Conservation (phyloP, 1,140 invertebrate genomes). For the Luehdorfia chinensis region DNA sequence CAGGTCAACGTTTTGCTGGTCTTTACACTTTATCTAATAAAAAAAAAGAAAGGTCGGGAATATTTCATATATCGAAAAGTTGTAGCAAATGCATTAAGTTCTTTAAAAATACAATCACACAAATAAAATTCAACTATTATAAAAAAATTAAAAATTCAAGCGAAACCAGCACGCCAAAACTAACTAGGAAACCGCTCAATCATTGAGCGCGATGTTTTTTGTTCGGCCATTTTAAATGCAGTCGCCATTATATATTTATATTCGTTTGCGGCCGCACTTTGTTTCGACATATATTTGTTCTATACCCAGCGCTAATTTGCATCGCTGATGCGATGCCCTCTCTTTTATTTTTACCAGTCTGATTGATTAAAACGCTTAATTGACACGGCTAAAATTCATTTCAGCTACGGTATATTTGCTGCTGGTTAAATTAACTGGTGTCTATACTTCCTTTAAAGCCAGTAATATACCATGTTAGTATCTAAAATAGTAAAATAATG, state of each 20-base stretch:
- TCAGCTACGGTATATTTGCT: too few relatives aligned
- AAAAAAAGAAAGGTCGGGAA: too few relatives aligned
- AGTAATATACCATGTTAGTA: too few relatives aligned
- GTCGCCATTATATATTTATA: constrained; percentile 34
- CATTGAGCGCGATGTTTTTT: constrained; percentile 28
- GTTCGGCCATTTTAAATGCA: constrained; percentile 35
- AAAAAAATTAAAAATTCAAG: not conserved
- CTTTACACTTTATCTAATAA: too few relatives aligned
- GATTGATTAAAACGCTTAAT: constrained; percentile 31
- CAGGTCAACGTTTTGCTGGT: too few relatives aligned
- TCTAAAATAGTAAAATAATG: too few relatives aligned
- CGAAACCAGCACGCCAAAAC: constrained; percentile 9
- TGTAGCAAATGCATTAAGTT: too few relatives aligned
- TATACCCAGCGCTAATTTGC: constrained; percentile 30
- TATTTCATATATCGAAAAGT: too few relatives aligned
- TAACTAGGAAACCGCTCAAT: constrained; percentile 22
- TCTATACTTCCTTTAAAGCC: too few relatives aligned
- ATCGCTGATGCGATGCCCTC: constrained; percentile 21
- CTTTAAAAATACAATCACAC: too few relatives aligned
- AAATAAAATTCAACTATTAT: not conserved
- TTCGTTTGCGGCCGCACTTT: constrained; percentile 28
- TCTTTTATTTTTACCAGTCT: constrained; percentile 31
- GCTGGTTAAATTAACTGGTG: too few relatives aligned
- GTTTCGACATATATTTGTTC: constrained; percentile 29
- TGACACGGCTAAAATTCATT: constrained; percentile 23